Evolutionary conservation across 2,888 invertebrate species (phyloP).

Genomic region (Nebria brevicollis): DNA sequence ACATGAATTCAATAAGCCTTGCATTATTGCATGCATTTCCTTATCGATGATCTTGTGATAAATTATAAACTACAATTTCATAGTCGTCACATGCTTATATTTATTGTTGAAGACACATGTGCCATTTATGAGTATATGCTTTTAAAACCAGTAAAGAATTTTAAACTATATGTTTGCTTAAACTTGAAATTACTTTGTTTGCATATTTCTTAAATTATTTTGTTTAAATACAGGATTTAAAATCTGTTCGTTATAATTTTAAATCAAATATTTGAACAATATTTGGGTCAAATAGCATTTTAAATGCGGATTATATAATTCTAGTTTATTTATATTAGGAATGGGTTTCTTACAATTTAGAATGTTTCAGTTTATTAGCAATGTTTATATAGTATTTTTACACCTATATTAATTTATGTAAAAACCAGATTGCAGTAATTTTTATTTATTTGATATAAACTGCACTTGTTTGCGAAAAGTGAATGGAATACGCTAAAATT

Average conservation of each 20-base stretch:
- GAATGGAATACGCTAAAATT: not conserved
- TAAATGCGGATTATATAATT: too few species aligned
- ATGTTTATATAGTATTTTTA: not conserved
- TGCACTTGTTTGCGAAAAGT: not conserved
- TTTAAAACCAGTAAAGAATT: too few species aligned
- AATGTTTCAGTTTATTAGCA: not conserved
- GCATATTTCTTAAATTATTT: too few species aligned
- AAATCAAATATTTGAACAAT: too few species aligned
- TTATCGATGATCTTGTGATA: not conserved
- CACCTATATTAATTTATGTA: not conserved
- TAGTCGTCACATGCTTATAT: not conserved
- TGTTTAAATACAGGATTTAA: too few species aligned
- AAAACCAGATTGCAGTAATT: not conserved
- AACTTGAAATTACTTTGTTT: too few species aligned
- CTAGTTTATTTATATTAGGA: too few species aligned
- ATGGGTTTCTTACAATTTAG: not conserved
- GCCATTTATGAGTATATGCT: too few species aligned
- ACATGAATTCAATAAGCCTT: not conserved
- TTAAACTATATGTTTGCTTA: too few species aligned
- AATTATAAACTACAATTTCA: not conserved
- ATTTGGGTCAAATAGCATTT: too few species aligned
- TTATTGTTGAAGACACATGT: not conserved
- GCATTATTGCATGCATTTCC: conserved; percentile 1
- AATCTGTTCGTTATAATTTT: too few species aligned
- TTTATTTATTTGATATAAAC: not conserved